Base-by-base conservation (phyloP, 2,888 invertebrate species). In the Ephialtes manifestator region DNA sequence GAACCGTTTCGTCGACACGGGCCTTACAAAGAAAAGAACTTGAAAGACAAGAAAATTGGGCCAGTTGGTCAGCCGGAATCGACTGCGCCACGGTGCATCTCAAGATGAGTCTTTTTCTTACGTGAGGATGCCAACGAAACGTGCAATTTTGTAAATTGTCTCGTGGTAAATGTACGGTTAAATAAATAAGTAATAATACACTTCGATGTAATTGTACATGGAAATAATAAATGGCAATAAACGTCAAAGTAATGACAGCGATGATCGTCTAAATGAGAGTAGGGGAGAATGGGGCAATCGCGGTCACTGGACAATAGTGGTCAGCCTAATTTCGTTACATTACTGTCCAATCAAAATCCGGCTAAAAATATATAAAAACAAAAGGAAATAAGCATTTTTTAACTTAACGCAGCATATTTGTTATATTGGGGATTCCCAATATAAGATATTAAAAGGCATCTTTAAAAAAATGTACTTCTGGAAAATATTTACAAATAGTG, bases 31-130 rank as follows among this genome's bases (percentile, higher is more conserved):
- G 65, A 77, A 35, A 77, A 55, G 31, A 55, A 51, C n/a, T 53
- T 20, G 74, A 76, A 55, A 81, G 76, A 81, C 71, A 81, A 78
- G 78, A 75, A 84, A 86, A 84, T 84, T 86, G 84, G 86, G 86
- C 86, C 86, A 86, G 84, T 84, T 83, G 86, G 86, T 84, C 84
- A 82, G 79, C 72, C 86, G 71, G 72, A 86, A 81, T 75, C 81
- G 80, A 51, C 80, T 58, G n/a, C 35, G 31, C 24, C 65, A 8
- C 71, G 31, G 5, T 39, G 58, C 43, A 18, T 15, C 70, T 39
- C 5, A 35, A 24, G 51, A 65, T 43, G 65, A 46, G 51, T 82
- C 76, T 78, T 67, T 71, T 72, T 63, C 71, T 78, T 58, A 48
- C 65, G 48, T 68, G 35, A 43, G 28, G 72, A 58, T 72, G 28